Evolutionary conservation across 2,113 vertebrate species (phyloP), one percentile per base, ranked within the genome.

Genomic region (Talpa occidentalis): DNA sequence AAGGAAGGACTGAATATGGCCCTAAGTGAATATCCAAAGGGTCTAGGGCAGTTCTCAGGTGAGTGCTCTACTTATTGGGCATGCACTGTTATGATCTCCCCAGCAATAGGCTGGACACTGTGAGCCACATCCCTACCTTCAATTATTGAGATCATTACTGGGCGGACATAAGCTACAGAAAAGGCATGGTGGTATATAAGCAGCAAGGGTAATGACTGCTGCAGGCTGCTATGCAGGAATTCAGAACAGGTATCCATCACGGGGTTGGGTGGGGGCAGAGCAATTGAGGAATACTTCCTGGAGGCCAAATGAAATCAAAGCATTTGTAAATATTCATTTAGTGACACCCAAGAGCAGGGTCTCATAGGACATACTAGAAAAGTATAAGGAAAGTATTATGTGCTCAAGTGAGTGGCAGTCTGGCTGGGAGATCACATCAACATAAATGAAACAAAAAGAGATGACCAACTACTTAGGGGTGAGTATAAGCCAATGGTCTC

Each of bases 381-480:
- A 88, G 72, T 69, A 2, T 44, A 66, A 8, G 32, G 64, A 81
- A 54, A 54, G 14, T 22, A 59, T 7, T 35, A 0, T 60, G 32
- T 79, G 69, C 21, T 90, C 40, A 16, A 90, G 47, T 15, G 88
- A 66, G 26, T 47, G 49, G 78, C 49, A 60, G 10, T 19, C 47
- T 83, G 30, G 44, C 44, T 73, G 37, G n/a, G 56, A 85, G 44
- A 42, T 10, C 15, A 76, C 4, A 62, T 7, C 73, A 82, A 90
- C 32, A 77, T 52, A 92, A 81, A 92, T 24, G 28, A 78, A 74
- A 80, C 19, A 84, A 88, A 82, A 87, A 69, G 74, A 74, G n/a
- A 59, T 37, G 47, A 83, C 59, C 21, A 56, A 3, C 24, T 81
- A 62, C 52, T 28, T 44, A 32, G 21, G 14, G 19, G 47, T 14